These are phyloP conservation scores for Bimastos eiseni DNA, from an alignment of 2,888 invertebrate genomes.

Conservation along the genomic window DNA sequence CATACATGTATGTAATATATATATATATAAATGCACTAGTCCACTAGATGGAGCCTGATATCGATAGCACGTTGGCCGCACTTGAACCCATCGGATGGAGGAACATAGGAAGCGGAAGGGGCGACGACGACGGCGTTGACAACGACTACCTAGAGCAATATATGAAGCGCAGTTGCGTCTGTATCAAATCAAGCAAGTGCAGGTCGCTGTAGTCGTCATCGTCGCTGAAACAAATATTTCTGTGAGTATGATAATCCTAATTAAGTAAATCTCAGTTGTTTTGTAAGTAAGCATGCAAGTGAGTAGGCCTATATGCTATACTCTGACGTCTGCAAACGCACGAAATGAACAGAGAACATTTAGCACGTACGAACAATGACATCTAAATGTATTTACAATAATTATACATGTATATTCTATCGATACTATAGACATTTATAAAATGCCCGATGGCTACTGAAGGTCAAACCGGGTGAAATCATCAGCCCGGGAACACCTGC, in stretches of 20 bases:
- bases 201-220: background rate
- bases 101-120: background rate
- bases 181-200: background rate
- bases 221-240: background rate
- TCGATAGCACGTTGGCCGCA: background rate
- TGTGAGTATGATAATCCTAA: background rate
- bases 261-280: too few relatives aligned
- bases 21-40: background rate
- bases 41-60: background rate
- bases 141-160: background rate
- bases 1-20: background rate
- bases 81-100: background rate
- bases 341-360: too few relatives aligned
- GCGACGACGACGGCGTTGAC: background rate
- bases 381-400: too few relatives aligned
- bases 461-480: too few relatives aligned
- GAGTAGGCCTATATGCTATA: too few relatives aligned
- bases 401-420: too few relatives aligned
- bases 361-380: too few relatives aligned
- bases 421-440: too few relatives aligned
- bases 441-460: too few relatives aligned
- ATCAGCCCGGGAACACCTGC: too few relatives aligned
- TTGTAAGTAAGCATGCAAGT: too few relatives aligned
- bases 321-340: too few relatives aligned
- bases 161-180: background rate